Conservation (phyloP, 1,140 invertebrate genomes). For the Zaprionus ornatus region DNA sequence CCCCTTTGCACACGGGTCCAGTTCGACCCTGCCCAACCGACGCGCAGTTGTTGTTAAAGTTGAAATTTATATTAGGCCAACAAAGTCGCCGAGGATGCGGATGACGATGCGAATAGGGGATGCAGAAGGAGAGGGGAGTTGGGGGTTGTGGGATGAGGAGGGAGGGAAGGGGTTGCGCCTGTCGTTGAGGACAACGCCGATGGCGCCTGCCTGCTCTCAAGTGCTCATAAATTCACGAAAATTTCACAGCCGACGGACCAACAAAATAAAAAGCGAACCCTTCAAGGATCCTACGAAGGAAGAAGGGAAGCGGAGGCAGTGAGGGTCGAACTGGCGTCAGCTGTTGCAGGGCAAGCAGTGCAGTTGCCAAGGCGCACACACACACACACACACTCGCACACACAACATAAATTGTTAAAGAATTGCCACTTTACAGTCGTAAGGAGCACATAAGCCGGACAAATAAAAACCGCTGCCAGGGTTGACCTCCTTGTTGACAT, state of each 20-base stretch:
- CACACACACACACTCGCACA: neutral
- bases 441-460: slow-evolving; percentile 76
- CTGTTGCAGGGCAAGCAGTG: slow-evolving; percentile 51
- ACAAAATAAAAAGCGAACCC: slow-evolving; percentile 61
- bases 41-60: slow-evolving; percentile 64
- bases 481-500: slow-evolving; percentile 2
- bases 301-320: neutral
- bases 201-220: slow-evolving; percentile 79
- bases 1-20: neutral
- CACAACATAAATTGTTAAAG: slow-evolving; percentile 76
- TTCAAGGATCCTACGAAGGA: slow-evolving; percentile 9
- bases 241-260: slow-evolving; percentile 76
- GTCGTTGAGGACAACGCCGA: slow-evolving; percentile 43
- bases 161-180: slow-evolving; percentile 11
- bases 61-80: slow-evolving; percentile 80
- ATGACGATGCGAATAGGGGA: neutral
- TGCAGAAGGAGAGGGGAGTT: neutral
- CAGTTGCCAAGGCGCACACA: slow-evolving; percentile 1
- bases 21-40: slow-evolving; percentile 1
- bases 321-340: slow-evolving; percentile 52
- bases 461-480: slow-evolving; percentile 67
- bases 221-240: slow-evolving; percentile 81
- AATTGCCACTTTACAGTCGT: slow-evolving; percentile 80
- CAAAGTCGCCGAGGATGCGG: slow-evolving; percentile 59
- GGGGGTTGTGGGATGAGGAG: neutral